These are phyloP conservation scores for Ascaphus truei DNA, from an alignment of 2,113 vertebrate species.

Conservation along the genomic window DNA sequence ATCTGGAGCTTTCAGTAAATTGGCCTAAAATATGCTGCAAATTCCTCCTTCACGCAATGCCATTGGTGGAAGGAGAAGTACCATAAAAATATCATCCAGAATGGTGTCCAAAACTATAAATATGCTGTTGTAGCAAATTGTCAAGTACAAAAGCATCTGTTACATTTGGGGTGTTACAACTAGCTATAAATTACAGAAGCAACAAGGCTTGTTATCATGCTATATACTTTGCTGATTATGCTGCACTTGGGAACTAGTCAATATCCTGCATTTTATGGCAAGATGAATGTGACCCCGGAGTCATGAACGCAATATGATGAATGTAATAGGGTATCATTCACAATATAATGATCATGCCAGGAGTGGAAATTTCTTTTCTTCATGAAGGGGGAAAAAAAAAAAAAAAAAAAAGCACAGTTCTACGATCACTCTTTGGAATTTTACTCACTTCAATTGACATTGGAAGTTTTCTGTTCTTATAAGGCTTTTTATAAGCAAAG, in stretches of 20 bases:
- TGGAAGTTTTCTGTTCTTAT: conserved; percentile 12
- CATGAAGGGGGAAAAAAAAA: no score
- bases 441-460: background rate
- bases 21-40: background rate
- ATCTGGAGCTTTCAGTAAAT: background rate
- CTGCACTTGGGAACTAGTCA: background rate
- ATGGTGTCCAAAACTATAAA: background rate
- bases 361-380: conserved; percentile 8
- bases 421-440: background rate
- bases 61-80: background rate
- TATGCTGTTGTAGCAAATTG: background rate
- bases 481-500: conserved; percentile 3
- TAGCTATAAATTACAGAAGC: background rate
- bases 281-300: background rate
- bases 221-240: conserved; percentile 10
- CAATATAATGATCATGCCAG: conserved; percentile 1
- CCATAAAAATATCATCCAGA: conserved; percentile 8
- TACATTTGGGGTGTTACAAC: conserved; percentile 19
- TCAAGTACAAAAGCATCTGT: conserved; percentile 18
- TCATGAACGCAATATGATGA: background rate
- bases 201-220: conserved; percentile 11
- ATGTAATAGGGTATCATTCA: background rate
- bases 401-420: no score
- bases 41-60: no score
- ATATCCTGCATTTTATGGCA: background rate